These are phyloP conservation scores for Heteromormyrus szaboi DNA, from an alignment of 2,797 vertebrate genomes.

Conservation along the genomic window DNA sequence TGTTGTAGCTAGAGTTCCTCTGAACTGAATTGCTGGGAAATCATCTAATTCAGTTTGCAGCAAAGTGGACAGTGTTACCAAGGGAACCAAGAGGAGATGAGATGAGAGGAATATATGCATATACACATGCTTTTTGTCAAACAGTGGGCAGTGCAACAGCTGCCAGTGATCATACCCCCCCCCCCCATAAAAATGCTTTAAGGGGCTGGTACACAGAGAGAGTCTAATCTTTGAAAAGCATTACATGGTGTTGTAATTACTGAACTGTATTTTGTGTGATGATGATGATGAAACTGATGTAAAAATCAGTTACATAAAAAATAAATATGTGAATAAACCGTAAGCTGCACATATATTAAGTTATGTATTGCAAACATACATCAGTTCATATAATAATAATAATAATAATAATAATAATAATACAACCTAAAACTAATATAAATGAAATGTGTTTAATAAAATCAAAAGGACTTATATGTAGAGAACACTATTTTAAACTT, in stretches of 20 bases:
- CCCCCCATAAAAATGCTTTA: background rate
- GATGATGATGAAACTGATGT: background rate
- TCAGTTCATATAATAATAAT: background rate
- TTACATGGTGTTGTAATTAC: background rate
- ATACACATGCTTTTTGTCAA: slow-evolving; percentile 5
- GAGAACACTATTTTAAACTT: background rate
- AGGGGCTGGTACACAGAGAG: background rate
- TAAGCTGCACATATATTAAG: background rate
- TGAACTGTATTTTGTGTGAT: background rate
- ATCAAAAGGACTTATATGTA: background rate
- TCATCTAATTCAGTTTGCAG: slow-evolving; percentile 11
- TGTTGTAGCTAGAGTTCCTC: background rate
- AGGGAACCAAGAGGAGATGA: slow-evolving; percentile 1
- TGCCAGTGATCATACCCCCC: background rate
- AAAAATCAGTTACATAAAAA: background rate
- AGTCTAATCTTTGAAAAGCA: background rate
- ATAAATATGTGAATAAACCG: background rate
- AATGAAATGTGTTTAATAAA: background rate
- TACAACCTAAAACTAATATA: background rate
- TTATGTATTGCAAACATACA: background rate
- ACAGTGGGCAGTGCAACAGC: background rate
- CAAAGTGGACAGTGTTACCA: background rate
- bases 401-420: background rate
- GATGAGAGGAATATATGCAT: slow-evolving; percentile 8
- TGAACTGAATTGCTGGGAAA: background rate